These are phyloP conservation scores for Periphyllus acericola DNA, from an alignment of 2,888 invertebrate genomes.

Conservation along the genomic window DNA sequence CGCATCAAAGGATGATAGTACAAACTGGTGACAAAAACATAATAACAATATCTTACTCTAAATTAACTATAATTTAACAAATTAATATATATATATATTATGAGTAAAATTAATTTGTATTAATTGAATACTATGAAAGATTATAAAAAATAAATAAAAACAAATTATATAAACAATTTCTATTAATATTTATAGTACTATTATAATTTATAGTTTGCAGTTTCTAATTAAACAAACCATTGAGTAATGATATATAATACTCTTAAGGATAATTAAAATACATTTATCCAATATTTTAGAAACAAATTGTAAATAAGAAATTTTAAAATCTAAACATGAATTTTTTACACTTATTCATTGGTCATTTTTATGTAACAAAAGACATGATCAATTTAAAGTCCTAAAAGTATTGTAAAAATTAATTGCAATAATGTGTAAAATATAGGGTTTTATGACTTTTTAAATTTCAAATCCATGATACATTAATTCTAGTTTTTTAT, in stretches of 20 bases:
- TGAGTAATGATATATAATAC: slow-evolving; percentile 36
- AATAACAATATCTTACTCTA: slow-evolving; percentile 51
- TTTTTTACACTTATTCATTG: slow-evolving; percentile 15
- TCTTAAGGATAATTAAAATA: slow-evolving; percentile 34
- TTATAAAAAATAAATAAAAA: slow-evolving; percentile 39
- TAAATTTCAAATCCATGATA: slow-evolving; percentile 9
- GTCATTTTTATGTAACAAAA: slow-evolving; percentile 27
- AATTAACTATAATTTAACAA: slow-evolving; percentile 34
- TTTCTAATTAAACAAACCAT: slow-evolving; percentile 34
- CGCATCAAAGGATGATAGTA: slow-evolving; percentile 34
- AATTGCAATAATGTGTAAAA: slow-evolving; percentile 3
- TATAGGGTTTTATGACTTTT: neutral
- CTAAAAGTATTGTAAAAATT: slow-evolving; percentile 32
- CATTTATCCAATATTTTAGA: neutral
- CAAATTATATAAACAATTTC: slow-evolving; percentile 31
- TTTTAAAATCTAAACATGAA: slow-evolving; percentile 24
- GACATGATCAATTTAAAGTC: neutral
- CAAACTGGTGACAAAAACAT: slow-evolving; percentile 50
- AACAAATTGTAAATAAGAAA: slow-evolving; percentile 11
- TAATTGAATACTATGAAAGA: slow-evolving; percentile 26
- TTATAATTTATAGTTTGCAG: slow-evolving; percentile 5
- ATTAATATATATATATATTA: slow-evolving; percentile 20
- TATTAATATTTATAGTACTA: slow-evolving; percentile 22
- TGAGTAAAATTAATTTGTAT: slow-evolving; percentile 37
- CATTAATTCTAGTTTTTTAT: neutral